phyloP scores from a whole-genome alignment of 1,140 invertebrate genomes.

The Lepidurus arcticus region DNA sequence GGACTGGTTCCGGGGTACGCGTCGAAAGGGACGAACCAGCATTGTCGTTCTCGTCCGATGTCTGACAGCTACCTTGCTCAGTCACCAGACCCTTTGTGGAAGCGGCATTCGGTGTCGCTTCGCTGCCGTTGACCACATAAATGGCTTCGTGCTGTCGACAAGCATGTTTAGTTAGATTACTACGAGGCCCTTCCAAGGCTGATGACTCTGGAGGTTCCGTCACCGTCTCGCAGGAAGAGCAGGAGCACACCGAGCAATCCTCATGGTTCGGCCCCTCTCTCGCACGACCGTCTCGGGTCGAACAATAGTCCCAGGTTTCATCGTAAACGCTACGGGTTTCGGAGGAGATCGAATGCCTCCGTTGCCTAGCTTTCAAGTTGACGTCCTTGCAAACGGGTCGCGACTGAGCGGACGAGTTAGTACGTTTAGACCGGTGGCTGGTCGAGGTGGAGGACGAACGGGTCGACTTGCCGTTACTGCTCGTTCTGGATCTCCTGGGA shows the following conservation, averaged over 20 bases:
- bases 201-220: neutral
- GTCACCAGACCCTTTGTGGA: no score
- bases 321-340: neutral
- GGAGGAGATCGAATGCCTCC: neutral
- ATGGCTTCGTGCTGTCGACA: conserved; percentile 23
- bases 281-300: conserved; percentile 10
- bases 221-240: conserved; percentile 31
- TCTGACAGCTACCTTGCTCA: neutral
- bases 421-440: neutral
- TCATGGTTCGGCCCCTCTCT: neutral
- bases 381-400: neutral
- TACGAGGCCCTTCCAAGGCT: neutral
- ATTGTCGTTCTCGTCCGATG: neutral
- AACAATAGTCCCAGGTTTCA: neutral
- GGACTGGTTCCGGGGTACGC: conserved; percentile 33
- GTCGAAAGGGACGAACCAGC: neutral
- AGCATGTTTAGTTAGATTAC: neutral
- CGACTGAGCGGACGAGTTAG: neutral
- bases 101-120: neutral
- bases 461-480: neutral
- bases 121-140: conserved; percentile 30
- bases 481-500: neutral
- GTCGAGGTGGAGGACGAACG: neutral
- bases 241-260: conserved; percentile 32
- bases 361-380: neutral